Base-by-base conservation (phyloP, 2,888 invertebrate genomes). In the Didymodactylos carnosus region DNA sequence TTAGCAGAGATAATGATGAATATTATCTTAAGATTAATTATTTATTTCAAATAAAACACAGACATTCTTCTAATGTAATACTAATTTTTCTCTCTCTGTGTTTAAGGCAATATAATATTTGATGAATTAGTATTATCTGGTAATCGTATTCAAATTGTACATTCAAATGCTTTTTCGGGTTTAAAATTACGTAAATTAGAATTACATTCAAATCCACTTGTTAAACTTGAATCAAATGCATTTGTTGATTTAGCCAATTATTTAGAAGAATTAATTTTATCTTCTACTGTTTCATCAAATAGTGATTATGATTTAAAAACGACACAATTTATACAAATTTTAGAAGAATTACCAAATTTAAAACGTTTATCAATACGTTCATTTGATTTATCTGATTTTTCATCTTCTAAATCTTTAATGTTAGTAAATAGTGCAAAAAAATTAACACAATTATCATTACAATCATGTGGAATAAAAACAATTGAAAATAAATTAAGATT, bases 201-300 rank as follows among this genome's bases (percentile, higher is more conserved):
- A 14, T 27, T 75, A 39, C 72, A 75, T 23, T 69, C 41, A n/a
- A 75, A 75, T 51, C 75, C 75, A 39, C 27, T 75, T 14, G 46
- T 70, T n/a, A 35, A 35, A 40, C 72, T 75, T 39, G 72, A 72
- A 72, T 16, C 1, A 11, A 43, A 72, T 39, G 72, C 75, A n/a
- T 75, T 75, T 41, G 40, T 39, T 29, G 75, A 75, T 35, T 51
- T 75, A 23, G 72, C 75, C 14, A 75, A 75, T 70, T 72, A 75
- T 72, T 41, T 75, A 49, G 75, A 75, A 72, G 75, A 75, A 51
- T 23, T 75, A 1, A 70, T 69, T n/a, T 41, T 75, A 10, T 62
- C 62, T 11, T 35, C 62, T n/a, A 62, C 62, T 35, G 10, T 62
- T 14, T 35, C 35, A 19, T 29, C 53, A 19, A 35, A 29, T 3